Conservation (phyloP, 2,888 invertebrate species). For the Brenthis daphne region DNA sequence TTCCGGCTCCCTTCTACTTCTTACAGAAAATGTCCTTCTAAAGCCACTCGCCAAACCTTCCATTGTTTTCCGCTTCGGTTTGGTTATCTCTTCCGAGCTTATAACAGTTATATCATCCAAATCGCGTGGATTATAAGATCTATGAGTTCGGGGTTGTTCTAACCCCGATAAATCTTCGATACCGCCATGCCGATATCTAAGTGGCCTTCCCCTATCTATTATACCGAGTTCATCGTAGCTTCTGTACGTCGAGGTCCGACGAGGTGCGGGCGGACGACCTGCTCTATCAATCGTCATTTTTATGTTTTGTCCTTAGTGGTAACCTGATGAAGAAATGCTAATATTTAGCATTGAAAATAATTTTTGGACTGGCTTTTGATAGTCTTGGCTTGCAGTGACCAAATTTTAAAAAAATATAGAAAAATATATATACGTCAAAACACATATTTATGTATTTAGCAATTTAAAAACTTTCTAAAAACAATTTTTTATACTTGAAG, state of each 20-base stretch:
- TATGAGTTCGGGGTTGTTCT: slow-evolving; percentile 50
- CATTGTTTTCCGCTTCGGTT: slow-evolving; percentile 67
- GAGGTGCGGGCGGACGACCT: slow-evolving; percentile 71
- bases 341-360: slow-evolving; percentile 48
- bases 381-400: slow-evolving; percentile 41
- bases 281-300: slow-evolving; percentile 76
- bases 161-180: slow-evolving; percentile 71
- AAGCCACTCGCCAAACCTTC: slow-evolving; percentile 74
- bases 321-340: slow-evolving; percentile 68
- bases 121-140: slow-evolving; percentile 57
- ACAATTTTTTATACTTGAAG: no score
- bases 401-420: background rate
- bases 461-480: no score
- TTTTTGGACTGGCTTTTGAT: slow-evolving; percentile 31
- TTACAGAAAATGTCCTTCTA: slow-evolving; percentile 71
- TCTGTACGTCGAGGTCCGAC: slow-evolving; percentile 73
- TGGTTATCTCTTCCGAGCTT: slow-evolving; percentile 73
- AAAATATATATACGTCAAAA: slow-evolving; percentile 10
- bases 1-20: slow-evolving; percentile 66
- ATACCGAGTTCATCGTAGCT: slow-evolving; percentile 76
- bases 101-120: slow-evolving; percentile 75
- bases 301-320: slow-evolving; percentile 47
- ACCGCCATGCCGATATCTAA: slow-evolving; percentile 70
- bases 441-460: background rate
- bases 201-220: slow-evolving; percentile 65